Base-by-base conservation (phyloP, 1,140 invertebrate genomes). In the Solen grandis region DNA sequence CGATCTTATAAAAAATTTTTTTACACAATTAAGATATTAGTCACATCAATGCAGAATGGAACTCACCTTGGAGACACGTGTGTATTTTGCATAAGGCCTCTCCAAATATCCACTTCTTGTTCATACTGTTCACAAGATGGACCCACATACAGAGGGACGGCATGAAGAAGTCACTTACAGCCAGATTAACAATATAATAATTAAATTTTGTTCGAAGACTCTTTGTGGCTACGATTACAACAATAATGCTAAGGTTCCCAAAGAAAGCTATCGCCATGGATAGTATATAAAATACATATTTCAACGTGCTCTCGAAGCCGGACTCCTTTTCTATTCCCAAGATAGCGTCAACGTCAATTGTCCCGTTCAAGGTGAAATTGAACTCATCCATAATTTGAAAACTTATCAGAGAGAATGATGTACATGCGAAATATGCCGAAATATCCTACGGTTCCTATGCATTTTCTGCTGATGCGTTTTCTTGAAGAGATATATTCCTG, bases 111-210 rank as follows among this genome's bases (percentile, higher is more conserved):
- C 90, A 91, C 27, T 86, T 69, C 2, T 66, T 36, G 8, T 83
- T 83, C 35, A 90, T 81, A 65, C 84, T 82, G 14, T 83, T 84
- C 3, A 93, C 90, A 8, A 93, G 76, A 68, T 93, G 93, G 4
- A 93, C 88, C 93, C 93, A 93, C 92, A 93, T 93, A 60, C 93
- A 93, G 25, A 90, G 91, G 1, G 90, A 14, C 0, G 91, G 91
- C 25, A 93, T 84, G 22, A 99, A 91, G 31, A 99, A 94, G 91
- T 99, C 98, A 0, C 97, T 97, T 50, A 99, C 93, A 2, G 98
- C 97, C 86, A 99, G 93, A 89, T 95, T 97, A 90, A 97, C 97
- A 38, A 99, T 94, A 88, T 98, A 98, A 88, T 96, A 97, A 89
- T 99, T 99, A 60, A 94, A 94, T 8, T 88, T 89, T 60, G 85